phyloP scores from a whole-genome alignment of 2,888 invertebrate species.

The Allacma fusca region DNA sequence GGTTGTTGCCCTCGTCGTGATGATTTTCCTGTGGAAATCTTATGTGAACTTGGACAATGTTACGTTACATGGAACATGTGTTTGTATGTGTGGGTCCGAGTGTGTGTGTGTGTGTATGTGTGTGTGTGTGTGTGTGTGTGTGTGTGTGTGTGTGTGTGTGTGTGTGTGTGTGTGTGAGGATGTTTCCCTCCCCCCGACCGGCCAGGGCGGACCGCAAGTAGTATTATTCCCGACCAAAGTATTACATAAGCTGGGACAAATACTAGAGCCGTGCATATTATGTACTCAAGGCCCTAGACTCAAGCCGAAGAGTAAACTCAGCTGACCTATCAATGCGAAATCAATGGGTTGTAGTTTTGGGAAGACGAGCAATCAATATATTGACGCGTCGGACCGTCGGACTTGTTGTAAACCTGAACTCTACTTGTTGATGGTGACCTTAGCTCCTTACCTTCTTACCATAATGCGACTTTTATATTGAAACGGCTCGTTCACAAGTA shows the following conservation, averaged over 20 bases:
- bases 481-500: not conserved
- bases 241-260: not conserved
- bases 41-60: not conserved
- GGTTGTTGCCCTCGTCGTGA: not conserved
- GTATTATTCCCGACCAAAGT: not conserved
- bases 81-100: not conserved
- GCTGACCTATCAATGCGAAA: conserved; percentile 47
- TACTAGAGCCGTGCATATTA: too few relatives aligned
- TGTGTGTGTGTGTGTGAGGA: conserved; percentile 2
- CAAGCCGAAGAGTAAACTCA: conserved; percentile 28
- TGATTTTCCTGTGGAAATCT: not conserved
- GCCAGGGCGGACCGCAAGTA: not conserved
- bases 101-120: conserved; percentile 9
- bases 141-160: conserved; percentile 6
- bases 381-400: conserved; percentile 35
- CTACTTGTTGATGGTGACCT: conserved; percentile 44
- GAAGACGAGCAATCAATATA: conserved; percentile 31
- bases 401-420: conserved; percentile 41
- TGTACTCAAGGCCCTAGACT: not conserved
- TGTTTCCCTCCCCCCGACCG: conserved; percentile 13
- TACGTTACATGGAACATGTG: conserved; percentile 13
- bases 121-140: conserved; percentile 6
- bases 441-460: conserved; percentile 24
- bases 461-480: conserved; percentile 18
- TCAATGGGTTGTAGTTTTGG: conserved; percentile 39